Conservation (phyloP, 1,140 invertebrate species). For the Zaprionus capensis region DNA sequence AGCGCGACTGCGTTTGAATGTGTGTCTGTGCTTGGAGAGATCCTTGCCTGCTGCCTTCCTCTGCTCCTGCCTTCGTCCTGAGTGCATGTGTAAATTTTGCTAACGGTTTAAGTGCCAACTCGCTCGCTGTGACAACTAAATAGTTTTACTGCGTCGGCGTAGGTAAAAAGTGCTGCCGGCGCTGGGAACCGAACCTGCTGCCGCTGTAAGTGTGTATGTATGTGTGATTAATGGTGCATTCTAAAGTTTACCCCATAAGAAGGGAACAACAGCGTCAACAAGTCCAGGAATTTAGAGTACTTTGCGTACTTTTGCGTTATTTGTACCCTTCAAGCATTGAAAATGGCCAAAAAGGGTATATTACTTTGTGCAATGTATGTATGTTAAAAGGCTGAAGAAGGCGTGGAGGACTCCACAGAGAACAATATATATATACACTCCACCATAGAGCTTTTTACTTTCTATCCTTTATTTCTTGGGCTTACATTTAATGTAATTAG, state of each 20-base stretch:
- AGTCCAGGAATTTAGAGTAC: conserved; percentile 1
- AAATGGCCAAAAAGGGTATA: no score
- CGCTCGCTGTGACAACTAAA: conserved; percentile 70
- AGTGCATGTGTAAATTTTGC: conserved; percentile 82
- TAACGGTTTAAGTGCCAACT: conserved; percentile 78
- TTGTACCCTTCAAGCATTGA: no score
- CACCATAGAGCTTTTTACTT: no score
- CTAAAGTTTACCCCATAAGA: conserved; percentile 30
- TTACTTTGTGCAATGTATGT: background rate
- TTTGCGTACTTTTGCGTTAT: conserved; percentile 4
- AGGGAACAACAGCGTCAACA: conserved; percentile 6
- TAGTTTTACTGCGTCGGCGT: conserved; percentile 22
- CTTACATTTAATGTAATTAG: no score
- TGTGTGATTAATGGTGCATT: conserved; percentile 65
- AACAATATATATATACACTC: no score
- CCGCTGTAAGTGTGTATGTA: background rate
- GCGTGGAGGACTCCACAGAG: no score
- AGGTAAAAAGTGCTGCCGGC: background rate
- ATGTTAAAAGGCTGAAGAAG: no score
- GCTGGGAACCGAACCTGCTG: background rate
- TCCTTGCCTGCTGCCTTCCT: conserved; percentile 41
- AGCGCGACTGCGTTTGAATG: no score
- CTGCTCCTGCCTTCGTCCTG: conserved; percentile 54
- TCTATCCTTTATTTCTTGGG: background rate
- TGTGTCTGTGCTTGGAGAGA: background rate